These are phyloP conservation scores for Herpetotheres cachinnans DNA, from an alignment of 2,113 vertebrate genomes.

Conservation along the genomic window DNA sequence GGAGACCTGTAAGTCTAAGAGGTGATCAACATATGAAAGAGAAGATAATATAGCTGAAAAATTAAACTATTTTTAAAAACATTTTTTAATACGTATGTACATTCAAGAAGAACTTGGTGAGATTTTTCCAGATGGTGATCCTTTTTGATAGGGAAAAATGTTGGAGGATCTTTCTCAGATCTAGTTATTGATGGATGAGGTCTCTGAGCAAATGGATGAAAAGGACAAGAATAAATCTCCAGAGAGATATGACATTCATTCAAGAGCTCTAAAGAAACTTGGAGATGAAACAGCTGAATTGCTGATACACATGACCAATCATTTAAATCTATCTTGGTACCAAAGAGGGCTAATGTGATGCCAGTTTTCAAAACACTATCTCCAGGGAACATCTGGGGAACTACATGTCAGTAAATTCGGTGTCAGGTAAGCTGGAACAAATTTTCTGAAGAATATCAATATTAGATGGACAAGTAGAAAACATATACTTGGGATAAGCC, in stretches of 20 bases:
- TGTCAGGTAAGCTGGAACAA: neutral
- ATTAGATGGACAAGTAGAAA: neutral
- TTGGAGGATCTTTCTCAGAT: neutral
- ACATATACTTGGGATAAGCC: neutral
- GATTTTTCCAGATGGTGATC: neutral
- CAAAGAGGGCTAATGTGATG: neutral
- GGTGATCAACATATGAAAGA: neutral
- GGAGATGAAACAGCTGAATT: neutral
- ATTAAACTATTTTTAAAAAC: neutral
- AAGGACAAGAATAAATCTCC: neutral
- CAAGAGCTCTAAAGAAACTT: neutral
- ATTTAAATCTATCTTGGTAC: neutral
- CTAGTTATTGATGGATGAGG: neutral
- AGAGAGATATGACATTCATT: neutral
- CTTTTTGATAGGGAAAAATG: neutral
- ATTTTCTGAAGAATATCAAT: neutral
- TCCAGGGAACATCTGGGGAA: neutral
- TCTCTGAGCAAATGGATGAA: neutral
- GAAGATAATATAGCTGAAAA: neutral
- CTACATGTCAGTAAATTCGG: neutral
- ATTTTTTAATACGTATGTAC: neutral
- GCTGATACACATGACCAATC: neutral
- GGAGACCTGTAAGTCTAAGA: neutral
- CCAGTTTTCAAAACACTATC: neutral
- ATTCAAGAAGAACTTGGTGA: neutral